Evolutionary conservation across 2,113 vertebrate species (phyloP).

Genomic region (Megaceryle torquata): DNA sequence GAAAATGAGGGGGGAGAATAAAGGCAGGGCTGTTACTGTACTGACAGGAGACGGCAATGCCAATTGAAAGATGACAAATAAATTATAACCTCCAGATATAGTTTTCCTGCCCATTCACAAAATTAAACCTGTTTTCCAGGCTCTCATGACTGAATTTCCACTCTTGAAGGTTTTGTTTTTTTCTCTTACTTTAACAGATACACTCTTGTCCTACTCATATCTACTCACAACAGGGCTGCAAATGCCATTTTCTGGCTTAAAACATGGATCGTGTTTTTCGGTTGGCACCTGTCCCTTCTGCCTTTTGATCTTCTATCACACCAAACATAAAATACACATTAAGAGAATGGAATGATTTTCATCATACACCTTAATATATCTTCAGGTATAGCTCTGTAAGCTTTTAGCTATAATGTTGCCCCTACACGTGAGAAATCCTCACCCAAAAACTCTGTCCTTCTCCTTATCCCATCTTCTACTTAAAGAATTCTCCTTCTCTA

Average conservation of each 20-base stretch:
- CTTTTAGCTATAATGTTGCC: rapidly evolving
- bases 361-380: background rate
- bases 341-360: background rate
- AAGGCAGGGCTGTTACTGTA: background rate
- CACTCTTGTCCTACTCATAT: background rate
- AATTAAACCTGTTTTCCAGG: background rate
- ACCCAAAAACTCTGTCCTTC: background rate
- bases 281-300: background rate
- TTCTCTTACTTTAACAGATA: background rate
- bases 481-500: background rate
- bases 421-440: background rate
- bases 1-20: background rate
- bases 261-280: background rate
- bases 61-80: background rate
- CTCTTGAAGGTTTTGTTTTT: background rate
- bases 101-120: background rate
- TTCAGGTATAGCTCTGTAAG: background rate
- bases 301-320: background rate
- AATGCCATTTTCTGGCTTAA: background rate
- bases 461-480: background rate
- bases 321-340: background rate
- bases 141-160: background rate
- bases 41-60: background rate
- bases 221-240: background rate
- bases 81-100: background rate